Evolutionary conservation across 2,113 vertebrate species (phyloP), one percentile per base, ranked within the genome.

Genomic region (Rhizomys pruinosus): DNA sequence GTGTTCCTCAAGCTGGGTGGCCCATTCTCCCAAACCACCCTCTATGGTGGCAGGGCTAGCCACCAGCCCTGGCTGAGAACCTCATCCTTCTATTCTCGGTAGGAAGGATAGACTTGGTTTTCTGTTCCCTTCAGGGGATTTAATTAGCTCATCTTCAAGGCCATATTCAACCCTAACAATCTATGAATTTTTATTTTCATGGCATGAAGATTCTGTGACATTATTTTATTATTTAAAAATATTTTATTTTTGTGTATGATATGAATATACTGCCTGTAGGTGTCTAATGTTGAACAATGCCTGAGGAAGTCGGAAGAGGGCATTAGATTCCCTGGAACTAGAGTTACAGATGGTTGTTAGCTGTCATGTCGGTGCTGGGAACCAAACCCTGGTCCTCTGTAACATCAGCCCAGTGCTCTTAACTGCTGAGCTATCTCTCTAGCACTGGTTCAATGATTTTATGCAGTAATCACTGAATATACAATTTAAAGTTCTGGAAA

Each of bases 121-220:
- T 55, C n/a, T 7, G 44, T 25, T 90, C n/a, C 86, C 78, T 42
- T 16, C 34, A 78, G 61, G 55, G 55, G 8, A 68, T 93, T 87
- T 82, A 63, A 78, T 25, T 87, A 68, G 55, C 10, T 96, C 66
- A 34, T 84, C 66, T 87, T 42, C 63, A 84, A 93, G 59, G 47
- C 69, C 34, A 34, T 64, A 20, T 29, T 92, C 34, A 82, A 47
- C n/a, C 85, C 37, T 61, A 55, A 77, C 23, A 69, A 79, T 72
- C 52, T 52, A 22, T 87, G 64, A 82, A 86, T 74, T 84, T 96
- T 94, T 7, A 55, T 80, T 80, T 94, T 93, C 71, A 92, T 23
- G 68, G 4, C 76, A 72, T 64, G 91, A 77, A 34, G 44, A 95
- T 59, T 80, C 55, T n/a, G n/a, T n/a, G n/a, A n/a, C n/a, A n/a